Evolutionary conservation across 2,113 vertebrate genomes (phyloP).

Genomic region (Bambusicola thoracicus): DNA sequence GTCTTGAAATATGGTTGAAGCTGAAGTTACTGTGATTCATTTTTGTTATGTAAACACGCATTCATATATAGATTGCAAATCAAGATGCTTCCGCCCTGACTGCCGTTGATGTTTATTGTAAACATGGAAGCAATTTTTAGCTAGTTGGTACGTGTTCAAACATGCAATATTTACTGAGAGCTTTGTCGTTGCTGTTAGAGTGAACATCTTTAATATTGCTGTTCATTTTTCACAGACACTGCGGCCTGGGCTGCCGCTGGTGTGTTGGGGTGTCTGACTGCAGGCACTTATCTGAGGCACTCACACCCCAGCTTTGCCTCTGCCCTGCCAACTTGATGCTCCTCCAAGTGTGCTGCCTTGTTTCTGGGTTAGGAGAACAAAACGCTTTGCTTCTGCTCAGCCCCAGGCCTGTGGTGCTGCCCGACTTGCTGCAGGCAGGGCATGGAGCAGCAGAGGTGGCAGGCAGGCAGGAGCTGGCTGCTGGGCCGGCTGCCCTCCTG

Average conservation of each 20-base stretch:
- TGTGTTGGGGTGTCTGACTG: neutral
- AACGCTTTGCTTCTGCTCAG: neutral
- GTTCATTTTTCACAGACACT: neutral
- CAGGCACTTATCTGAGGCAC: neutral
- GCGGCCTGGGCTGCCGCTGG: accelerated
- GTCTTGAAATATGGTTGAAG: neutral
- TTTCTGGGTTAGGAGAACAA: neutral
- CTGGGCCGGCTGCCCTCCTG: neutral
- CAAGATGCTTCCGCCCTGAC: neutral
- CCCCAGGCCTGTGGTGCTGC: neutral
- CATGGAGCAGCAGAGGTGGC: neutral
- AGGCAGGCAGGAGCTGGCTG: neutral
- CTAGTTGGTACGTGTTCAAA: neutral
- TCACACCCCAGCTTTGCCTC: neutral
- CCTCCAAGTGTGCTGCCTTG: neutral
- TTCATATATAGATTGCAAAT: neutral
- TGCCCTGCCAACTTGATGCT: accelerated
- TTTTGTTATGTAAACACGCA: slow-evolving; percentile 22
- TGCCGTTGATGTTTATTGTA: neutral
- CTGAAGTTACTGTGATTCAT: neutral
- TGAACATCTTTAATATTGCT: neutral
- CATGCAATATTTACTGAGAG: neutral
- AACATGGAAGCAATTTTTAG: neutral
- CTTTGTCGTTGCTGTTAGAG: slow-evolving; percentile 17
- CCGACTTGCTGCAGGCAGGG: neutral